Base-by-base conservation (phyloP, 2,113 vertebrate genomes). In the Corythoichthys haematopterus region DNA sequence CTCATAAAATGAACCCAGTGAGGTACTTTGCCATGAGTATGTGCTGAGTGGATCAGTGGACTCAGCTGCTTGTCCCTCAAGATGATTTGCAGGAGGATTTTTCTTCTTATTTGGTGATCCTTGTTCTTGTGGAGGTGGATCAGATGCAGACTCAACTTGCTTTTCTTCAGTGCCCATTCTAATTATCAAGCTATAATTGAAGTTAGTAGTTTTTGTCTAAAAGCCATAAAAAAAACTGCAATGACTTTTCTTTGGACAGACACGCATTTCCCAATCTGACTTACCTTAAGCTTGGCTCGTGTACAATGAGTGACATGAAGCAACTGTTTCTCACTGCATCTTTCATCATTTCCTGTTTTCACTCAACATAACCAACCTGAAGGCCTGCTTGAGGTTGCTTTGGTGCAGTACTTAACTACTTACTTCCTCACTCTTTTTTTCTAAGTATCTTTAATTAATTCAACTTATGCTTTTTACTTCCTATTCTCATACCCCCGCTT, bases 21-120 rank as follows among this genome's bases (percentile, higher is more conserved):
- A 81, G n/a, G 83, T 88, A 0, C 90, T 93, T 61, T 91, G 88
- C 92, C 92, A 92, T 68, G 84, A 90, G 86, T 93, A 93, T 0
- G 89, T 88, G 74, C 87, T 85, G 48, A 93, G 84, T 2, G 89
- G 70, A 11, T 87, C 79, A 0, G 35, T 35, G 57, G 82, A 63
- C 20, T 89, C 89, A 1, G 81, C 38, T 9, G 58, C 69, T 16
- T 65, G 72, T 8, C 71, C 80, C 20, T 56, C 64, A 36, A 78
- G 66, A 37, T 57, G 40, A 45, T 88, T 81, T 2, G 46, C 62
- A 0, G 74, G 6, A 3, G 77, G 51, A 20, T 84, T 87, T 12
- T 77, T 82, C 16, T 88, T 86, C 9, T 57, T 80, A 65, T 79
- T 77, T 1, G 67, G 53, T 36, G 75, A 76, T 16, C 59, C 80